phyloP scores from a whole-genome alignment of 2,113 vertebrate genomes.

The Dipodomys ordii region DNA sequence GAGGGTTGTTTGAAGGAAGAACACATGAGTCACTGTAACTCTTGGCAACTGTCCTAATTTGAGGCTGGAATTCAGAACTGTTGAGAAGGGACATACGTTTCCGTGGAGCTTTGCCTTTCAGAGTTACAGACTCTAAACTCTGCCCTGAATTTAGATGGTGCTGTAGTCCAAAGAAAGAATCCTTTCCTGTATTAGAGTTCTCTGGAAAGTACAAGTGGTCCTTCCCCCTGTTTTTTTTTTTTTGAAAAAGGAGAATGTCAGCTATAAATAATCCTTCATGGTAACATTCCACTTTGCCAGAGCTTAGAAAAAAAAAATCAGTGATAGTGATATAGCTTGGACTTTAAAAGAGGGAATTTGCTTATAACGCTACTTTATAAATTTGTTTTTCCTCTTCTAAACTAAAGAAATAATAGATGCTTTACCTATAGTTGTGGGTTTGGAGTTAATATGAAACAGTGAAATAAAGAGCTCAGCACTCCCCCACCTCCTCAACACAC shows the following conservation, averaged over 20 bases:
- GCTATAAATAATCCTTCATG: conserved; percentile 8
- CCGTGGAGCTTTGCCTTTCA: conserved; percentile 8
- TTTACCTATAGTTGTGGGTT: not conserved
- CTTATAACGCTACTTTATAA: not conserved
- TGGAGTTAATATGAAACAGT: conserved; percentile 22
- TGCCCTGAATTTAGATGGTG: conserved; percentile 9
- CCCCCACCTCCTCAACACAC: not conserved
- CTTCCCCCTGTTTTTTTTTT: conserved; percentile 85
- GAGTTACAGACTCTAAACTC: conserved; percentile 45
- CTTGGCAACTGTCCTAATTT: conserved; percentile 50
- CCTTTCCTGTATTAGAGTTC: conserved; percentile 73
- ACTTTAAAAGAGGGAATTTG: not conserved
- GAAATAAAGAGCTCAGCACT: conserved; percentile 16
- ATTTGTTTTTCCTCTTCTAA: not conserved
- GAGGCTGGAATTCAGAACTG: conserved; percentile 35
- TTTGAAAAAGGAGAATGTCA: conserved; percentile 68
- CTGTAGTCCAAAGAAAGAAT: conserved; percentile 40
- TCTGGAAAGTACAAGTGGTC: conserved; percentile 89
- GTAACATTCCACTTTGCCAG: conserved; percentile 7
- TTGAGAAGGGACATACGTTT: conserved; percentile 53
- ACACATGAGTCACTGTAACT: conserved; percentile 66
- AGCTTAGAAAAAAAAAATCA: not conserved
- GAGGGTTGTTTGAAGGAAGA: conserved; percentile 76
- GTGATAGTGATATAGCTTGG: not conserved
- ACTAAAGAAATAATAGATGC: conserved; percentile 29